These are phyloP conservation scores for Lasioglossum vierecki DNA, from an alignment of 2,888 invertebrate genomes.

Conservation along the genomic window DNA sequence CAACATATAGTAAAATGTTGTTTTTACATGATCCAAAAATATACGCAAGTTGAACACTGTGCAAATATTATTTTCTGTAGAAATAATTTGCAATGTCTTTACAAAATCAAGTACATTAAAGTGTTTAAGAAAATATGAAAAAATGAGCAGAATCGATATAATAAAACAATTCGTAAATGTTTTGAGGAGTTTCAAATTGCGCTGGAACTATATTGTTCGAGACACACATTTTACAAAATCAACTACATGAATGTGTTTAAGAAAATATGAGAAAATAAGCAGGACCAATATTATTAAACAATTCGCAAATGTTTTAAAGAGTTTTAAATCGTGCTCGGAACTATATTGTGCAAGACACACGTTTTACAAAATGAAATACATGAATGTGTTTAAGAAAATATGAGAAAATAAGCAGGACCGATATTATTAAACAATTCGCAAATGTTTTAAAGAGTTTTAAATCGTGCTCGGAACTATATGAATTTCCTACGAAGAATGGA, in stretches of 20 bases:
- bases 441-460: not conserved
- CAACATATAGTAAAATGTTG: not conserved
- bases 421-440: not conserved
- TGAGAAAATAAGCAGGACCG: not conserved
- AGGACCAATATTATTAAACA: not conserved
- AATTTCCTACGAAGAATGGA: not conserved
- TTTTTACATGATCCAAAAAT: not conserved
- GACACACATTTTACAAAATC: not conserved
- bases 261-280: slow-evolving; percentile 1
- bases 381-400: not conserved
- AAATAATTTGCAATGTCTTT: not conserved
- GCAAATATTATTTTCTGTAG: not conserved
- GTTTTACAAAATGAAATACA: not conserved
- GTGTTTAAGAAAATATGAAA: not conserved
- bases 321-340: not conserved
- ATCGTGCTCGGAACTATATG: slow-evolving; percentile 19
- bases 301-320: not conserved
- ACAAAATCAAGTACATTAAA: not conserved
- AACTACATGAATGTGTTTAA: not conserved
- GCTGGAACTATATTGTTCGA: not conserved
- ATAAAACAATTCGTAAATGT: not conserved
- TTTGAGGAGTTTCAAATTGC: not conserved
- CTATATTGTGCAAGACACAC: not conserved
- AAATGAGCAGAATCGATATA: not conserved
- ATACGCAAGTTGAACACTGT: not conserved